Evolutionary conservation across 2,888 invertebrate genomes (phyloP), one percentile per base, ranked within the genome.

Genomic region (Sarcophaga carnaria): DNA sequence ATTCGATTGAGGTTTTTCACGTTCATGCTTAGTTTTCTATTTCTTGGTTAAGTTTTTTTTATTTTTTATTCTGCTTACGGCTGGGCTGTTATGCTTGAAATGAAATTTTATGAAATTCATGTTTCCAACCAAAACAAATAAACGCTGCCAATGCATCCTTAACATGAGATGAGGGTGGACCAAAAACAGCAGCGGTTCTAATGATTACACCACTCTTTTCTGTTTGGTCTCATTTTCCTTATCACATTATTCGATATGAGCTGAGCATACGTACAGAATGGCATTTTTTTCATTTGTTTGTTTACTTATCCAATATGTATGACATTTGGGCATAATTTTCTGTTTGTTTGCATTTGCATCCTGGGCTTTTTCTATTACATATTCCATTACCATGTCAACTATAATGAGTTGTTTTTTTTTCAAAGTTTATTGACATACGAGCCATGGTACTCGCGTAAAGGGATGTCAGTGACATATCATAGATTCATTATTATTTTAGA

Each of bases 161-260:
- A 27, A 63, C 6, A 22, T 81, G 75, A 82, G 87, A 84, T 84
- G 79, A 70, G 87, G 87, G 78, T 84, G 84, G 84, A 84, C 87
- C 78, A 84, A 62, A 70, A 49, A 71, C n/a, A 45, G 62, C n/a
- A 45, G 62, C 14, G 5, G 64, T 72, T 76, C 59, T 47, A 25
- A 17, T 70, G 20, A 66, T 66, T 69, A 67, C 86, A 83, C 71
- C 83, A 80, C 80, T 69, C 70, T 74, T 81, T 77, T 20, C 3
- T 2, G 4, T 49, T 37, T 67, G 22, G 14, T 59, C 17, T 60
- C 64, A 66, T 27, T 64, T 37, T n/a, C 22, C 14, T 45, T n/a
- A 14, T 25, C 27, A 63, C 10, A 37, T 8, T 37, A 37, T 37
- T 37, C 37, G 37, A 37, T 37, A 37, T 37, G 37, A 37, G 37